Evolutionary conservation across 2,888 invertebrate genomes (phyloP), one percentile per base, ranked within the genome.

Genomic region (Euphydryas editha): DNA sequence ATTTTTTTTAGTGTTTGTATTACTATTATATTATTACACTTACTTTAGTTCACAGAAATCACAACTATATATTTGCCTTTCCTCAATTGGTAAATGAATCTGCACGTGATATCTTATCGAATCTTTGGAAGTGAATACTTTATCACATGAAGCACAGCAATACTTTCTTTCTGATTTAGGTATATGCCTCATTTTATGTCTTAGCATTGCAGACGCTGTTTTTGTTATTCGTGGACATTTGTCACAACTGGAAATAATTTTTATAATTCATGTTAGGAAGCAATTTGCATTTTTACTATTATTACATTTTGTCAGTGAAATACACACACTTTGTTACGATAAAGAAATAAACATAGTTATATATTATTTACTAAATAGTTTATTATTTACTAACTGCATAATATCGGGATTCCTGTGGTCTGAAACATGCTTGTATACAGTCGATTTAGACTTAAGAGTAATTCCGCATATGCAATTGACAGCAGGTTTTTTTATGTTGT

Each of bases 11-110:
- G n/a, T n/a, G n/a, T n/a, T n/a, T n/a, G n/a, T n/a, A n/a, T 8
- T 20, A 42, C 13, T 11, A 30, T 46, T 15, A 10, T 13, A 42
- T 42, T 17, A n/a, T n/a, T n/a, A n/a, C n/a, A 15, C 93, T 90
- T 81, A 94, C 94, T 90, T 93, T 71, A 93, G 81, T 73, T 90
- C 85, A 73, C 94, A 94, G 55, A 90, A 81, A 57, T 88, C 90
- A 76, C 94, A 94, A 13, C 87, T 87, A 74, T 89, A 93, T 72
- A 91, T 87, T 78, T 93, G 93, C 69, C 93, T 84, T 70, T 93
- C 90, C 72, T 93, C 93, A 74, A 93, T 86, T 0, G 94, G 94
- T 78, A 94, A 88, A 73, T 94, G 94, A 1, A 93, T 91, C 72
- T 82, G 83, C 74, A 90, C 89, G 57, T 94, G 94, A 17, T 93